Percentiles rank a stretch among this genome's conserved stretches.
Conservation (phyloP, 2,797 vertebrate species). For the Balearica regulorum region DNA sequence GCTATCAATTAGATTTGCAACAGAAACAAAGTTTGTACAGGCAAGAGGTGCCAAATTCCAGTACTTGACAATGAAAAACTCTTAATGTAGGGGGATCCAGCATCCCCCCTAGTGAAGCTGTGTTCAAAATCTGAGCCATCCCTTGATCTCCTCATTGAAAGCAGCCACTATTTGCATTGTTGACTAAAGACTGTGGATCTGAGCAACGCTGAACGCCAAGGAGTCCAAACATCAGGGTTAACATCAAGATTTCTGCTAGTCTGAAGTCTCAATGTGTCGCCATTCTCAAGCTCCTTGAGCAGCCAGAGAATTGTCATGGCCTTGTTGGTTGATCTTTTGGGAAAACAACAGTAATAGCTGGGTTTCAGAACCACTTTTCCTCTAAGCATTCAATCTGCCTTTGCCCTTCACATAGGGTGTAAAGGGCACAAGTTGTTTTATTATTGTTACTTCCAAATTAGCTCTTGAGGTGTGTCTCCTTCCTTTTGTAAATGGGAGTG, state of each 20-base stretch:
- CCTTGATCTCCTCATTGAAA: not conserved
- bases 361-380: not conserved
- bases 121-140: not conserved
- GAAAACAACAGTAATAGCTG: not conserved
- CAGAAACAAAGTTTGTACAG: not conserved
- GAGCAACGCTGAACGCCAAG: not conserved
- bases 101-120: not conserved
- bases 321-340: not conserved
- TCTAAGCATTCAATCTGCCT: not conserved
- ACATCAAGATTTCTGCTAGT: not conserved
- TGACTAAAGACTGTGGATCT: not conserved
- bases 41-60: not conserved
- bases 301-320: not conserved
- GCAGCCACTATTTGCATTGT: fast-evolving
- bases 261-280: not conserved
- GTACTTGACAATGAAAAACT: not conserved
- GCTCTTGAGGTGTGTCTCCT: constrained; percentile 35
- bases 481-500: not conserved
- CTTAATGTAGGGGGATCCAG: not conserved
- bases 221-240: not conserved
- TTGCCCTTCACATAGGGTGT: constrained; percentile 12
- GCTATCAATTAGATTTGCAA: not conserved
- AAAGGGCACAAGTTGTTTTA: not conserved
- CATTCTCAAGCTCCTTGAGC: not conserved
- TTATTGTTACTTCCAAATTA: constrained; percentile 16